These are phyloP conservation scores for Dendronephthya gigantea DNA, from an alignment of 64 coral and sea anemone species.

Conservation along the genomic window DNA sequence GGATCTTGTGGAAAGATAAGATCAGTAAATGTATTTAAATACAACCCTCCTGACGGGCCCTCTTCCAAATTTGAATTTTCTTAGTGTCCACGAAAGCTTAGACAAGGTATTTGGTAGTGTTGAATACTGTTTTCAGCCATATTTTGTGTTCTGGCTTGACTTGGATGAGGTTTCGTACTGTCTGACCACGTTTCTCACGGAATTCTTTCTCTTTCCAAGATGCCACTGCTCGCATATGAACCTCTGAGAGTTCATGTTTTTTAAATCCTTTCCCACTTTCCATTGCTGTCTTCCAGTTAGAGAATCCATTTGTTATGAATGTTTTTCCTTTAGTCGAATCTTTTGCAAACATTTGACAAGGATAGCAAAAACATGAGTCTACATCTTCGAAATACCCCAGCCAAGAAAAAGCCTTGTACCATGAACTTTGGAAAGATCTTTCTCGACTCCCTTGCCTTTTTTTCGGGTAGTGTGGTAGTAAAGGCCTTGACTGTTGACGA, in stretches of 20 bases:
- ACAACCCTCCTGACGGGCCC: background rate
- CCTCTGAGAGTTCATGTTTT: background rate
- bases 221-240: background rate
- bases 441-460: constrained; percentile 3
- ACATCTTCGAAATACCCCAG: constrained; percentile 1
- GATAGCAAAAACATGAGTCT: background rate
- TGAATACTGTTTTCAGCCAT: constrained; percentile 3
- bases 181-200: background rate
- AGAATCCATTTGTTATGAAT: background rate
- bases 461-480: background rate
- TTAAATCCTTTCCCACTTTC: constrained; percentile 11
- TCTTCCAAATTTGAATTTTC: background rate
- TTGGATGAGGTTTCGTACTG: background rate
- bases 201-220: constrained; percentile 4
- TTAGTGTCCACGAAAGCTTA: background rate
- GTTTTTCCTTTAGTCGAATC: constrained; percentile 3
- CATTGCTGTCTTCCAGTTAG: background rate
- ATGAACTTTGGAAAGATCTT: background rate
- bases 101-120: constrained; percentile 1
- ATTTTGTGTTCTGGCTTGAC: constrained; percentile 2
- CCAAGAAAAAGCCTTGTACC: background rate
- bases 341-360: background rate
- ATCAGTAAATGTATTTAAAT: background rate
- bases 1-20: background rate
- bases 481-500: constrained; percentile 16